Percentiles rank a stretch among this genome's conserved stretches.
phyloP scores from a whole-genome alignment of 2,113 vertebrate species.

The Nerophis lumbriciformis region DNA sequence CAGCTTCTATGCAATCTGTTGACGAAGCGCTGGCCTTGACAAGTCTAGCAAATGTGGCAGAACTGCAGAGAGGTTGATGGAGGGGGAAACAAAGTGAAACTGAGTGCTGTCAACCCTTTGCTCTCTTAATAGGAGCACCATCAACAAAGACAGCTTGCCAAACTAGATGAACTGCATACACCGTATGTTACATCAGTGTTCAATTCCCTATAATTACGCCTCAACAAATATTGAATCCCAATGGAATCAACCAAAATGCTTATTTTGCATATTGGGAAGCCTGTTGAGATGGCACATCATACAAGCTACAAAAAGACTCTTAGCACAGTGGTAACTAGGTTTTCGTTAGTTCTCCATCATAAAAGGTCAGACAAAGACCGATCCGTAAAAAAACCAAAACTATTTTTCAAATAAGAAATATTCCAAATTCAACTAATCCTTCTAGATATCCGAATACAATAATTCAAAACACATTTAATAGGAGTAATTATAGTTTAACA shows the following conservation, averaged over 20 bases:
- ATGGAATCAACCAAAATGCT: not conserved
- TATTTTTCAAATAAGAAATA: too few species aligned
- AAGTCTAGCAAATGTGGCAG: constrained; percentile 48
- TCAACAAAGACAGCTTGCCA: constrained; percentile 12
- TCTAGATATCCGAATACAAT: too few species aligned
- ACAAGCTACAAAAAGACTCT: too few species aligned
- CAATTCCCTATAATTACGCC: constrained; percentile 15
- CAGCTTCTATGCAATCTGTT: constrained; percentile 62
- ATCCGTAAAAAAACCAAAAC: too few species aligned
- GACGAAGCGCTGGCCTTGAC: constrained; percentile 52
- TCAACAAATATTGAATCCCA: constrained; percentile 11
- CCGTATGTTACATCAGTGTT: constrained; percentile 19
- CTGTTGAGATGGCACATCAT: too few species aligned
- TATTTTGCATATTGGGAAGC: constrained; percentile 2
- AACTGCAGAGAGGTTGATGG: constrained; percentile 38
- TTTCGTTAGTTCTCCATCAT: too few species aligned
- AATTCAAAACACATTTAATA: too few species aligned
- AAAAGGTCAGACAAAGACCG: too few species aligned
- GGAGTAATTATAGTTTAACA: too few species aligned
- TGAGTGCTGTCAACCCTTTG: constrained; percentile 51
- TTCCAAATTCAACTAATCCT: too few species aligned
- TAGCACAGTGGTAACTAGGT: too few species aligned
- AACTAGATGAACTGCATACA: constrained; percentile 9
- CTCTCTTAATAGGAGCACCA: constrained; percentile 21
- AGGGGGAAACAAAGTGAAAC: constrained; percentile 30